These are phyloP conservation scores for Scaptomyza hsui DNA, from an alignment of 1,140 invertebrate species.

Conservation along the genomic window DNA sequence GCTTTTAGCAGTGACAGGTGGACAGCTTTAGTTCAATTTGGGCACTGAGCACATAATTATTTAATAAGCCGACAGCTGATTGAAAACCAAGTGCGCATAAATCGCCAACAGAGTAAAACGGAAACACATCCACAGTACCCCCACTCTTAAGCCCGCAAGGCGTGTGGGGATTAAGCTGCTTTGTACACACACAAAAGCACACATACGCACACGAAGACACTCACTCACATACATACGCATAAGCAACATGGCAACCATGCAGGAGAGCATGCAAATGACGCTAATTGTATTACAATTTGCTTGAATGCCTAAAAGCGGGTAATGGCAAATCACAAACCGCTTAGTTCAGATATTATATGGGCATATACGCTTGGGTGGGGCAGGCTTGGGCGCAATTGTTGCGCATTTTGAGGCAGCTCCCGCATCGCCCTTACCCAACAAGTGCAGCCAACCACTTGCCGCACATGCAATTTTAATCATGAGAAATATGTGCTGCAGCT, in stretches of 20 bases:
- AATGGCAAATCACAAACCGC: conserved; percentile 78
- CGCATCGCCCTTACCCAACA: conserved; percentile 7
- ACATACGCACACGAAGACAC: conserved; percentile 9
- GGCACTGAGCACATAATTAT: conserved; percentile 66
- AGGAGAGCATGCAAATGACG: conserved; percentile 74
- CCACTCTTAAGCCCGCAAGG: conserved; percentile 27
- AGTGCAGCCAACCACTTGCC: conserved; percentile 30
- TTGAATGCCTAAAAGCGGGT: conserved; percentile 74
- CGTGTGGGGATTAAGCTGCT: conserved; percentile 64
- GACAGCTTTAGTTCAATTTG: conserved; percentile 30
- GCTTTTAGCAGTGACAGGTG: conserved; percentile 1
- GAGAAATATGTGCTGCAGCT: conserved; percentile 41
- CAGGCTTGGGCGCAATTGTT: conserved; percentile 27
- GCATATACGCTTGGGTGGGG: conserved; percentile 13
- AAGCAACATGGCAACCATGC: conserved; percentile 30
- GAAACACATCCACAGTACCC: conserved; percentile 1
- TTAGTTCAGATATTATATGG: conserved; percentile 68
- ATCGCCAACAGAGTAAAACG: conserved; percentile 1
- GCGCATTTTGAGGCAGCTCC: conserved; percentile 12
- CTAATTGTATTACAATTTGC: conserved; percentile 82
- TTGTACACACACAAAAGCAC: conserved; percentile 19
- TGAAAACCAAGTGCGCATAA: conserved; percentile 53
- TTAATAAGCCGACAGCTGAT: conserved; percentile 80
- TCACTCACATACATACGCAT: no score
- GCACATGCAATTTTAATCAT: conserved; percentile 62